These are phyloP conservation scores for Mesorhabditis sp. DNA, from an alignment of 2,888 invertebrate species.

Conservation along the genomic window DNA sequence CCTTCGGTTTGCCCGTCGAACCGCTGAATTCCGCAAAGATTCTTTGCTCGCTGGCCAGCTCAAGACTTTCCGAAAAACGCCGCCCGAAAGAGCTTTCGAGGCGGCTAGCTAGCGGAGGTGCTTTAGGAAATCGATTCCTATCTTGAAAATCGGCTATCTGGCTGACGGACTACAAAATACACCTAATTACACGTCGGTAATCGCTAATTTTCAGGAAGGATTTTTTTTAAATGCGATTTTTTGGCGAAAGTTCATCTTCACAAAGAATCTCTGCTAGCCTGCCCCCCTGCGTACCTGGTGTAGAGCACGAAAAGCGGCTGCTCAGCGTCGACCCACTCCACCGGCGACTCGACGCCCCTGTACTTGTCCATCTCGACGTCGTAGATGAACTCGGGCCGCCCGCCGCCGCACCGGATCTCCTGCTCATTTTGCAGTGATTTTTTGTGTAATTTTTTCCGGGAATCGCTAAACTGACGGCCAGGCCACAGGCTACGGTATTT, in stretches of 20 bases:
- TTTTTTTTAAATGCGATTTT: too few relatives aligned
- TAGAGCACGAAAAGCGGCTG: slow-evolving; percentile 64
- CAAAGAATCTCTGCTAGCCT: not conserved
- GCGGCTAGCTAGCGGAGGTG: too few relatives aligned
- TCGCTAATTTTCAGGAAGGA: not conserved
- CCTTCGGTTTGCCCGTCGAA: slow-evolving; percentile 64
- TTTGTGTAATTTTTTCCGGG: too few relatives aligned
- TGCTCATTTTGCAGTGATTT: not conserved
- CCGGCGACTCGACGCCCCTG: slow-evolving; percentile 69
- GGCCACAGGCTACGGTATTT: too few relatives aligned
- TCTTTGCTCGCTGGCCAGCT: not conserved
- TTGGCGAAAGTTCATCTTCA: slow-evolving; percentile 10
- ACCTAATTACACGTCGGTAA: too few relatives aligned
- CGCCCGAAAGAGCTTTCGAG: too few relatives aligned
- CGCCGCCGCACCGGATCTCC: slow-evolving; percentile 2
- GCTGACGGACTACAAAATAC: not conserved
- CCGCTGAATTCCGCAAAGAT: slow-evolving; percentile 56
- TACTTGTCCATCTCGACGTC: slow-evolving; percentile 76
- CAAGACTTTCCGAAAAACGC: not conserved
- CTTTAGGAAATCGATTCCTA: not conserved
- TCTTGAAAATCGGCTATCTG: not conserved
- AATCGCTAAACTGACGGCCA: too few relatives aligned
- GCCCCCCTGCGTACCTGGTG: slow-evolving; percentile 45
- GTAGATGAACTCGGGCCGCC: slow-evolving; percentile 71
- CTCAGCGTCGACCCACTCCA: slow-evolving; percentile 61